A percentile compares a stretch with the other conserved stretches of the same genome.
Conservation (phyloP, 2,113 vertebrate genomes). For the Indri indri region DNA sequence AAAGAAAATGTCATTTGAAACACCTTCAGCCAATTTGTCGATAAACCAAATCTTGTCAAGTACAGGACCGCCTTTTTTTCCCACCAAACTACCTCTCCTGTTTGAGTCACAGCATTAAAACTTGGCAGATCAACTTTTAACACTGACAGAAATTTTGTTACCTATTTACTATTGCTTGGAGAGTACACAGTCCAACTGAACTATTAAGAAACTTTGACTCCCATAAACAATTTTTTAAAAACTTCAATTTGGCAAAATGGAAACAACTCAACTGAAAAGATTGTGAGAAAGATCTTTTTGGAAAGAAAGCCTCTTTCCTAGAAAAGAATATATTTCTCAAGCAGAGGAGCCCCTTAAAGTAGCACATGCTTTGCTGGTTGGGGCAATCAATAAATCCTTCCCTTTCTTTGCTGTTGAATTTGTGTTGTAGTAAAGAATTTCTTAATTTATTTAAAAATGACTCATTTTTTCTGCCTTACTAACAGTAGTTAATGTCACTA, state of each 20-base stretch:
- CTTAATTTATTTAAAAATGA: neutral
- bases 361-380: neutral
- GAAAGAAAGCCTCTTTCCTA: slow-evolving; percentile 35
- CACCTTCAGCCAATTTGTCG: slow-evolving; percentile 53
- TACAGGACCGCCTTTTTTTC: slow-evolving; percentile 49
- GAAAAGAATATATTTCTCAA: slow-evolving; percentile 8
- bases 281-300: neutral
- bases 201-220: slow-evolving; percentile 42
- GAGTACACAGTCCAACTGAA: neutral
- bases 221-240: slow-evolving; percentile 41
- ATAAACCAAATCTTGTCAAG: slow-evolving; percentile 64
- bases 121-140: neutral
- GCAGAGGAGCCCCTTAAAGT: slow-evolving; percentile 1
- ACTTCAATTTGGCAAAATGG: slow-evolving; percentile 33
- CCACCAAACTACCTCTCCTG: neutral
- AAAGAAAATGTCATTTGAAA: slow-evolving; percentile 73
- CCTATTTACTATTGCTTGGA: neutral
- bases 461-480: neutral
- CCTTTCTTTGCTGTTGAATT: neutral
- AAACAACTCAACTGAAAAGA: slow-evolving; percentile 54
- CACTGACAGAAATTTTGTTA: slow-evolving; percentile 17
- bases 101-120: neutral
- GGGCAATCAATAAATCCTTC: neutral
- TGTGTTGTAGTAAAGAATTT: neutral
- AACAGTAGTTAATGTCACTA: neutral